These are phyloP conservation scores for Rhynchotus rufescens DNA, from an alignment of 2,797 vertebrate genomes.

Conservation along the genomic window DNA sequence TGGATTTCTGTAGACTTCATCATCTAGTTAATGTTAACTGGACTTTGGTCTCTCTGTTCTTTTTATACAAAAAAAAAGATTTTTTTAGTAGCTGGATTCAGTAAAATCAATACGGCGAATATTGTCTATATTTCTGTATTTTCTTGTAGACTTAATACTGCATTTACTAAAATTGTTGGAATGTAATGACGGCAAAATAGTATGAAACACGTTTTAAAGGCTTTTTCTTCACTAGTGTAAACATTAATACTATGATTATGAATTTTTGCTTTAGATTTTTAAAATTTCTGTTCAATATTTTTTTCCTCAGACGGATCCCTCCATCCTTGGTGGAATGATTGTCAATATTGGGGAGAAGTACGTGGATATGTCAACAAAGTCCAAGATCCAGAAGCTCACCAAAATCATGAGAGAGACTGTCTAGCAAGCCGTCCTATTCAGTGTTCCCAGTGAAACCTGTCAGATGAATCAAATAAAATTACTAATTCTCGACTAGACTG, in stretches of 20 bases:
- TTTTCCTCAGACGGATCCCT: slow-evolving; percentile 84
- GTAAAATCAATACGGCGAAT: background rate
- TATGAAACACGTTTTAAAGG: background rate
- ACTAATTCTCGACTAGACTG: background rate
- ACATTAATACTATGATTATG: background rate
- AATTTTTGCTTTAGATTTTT: background rate
- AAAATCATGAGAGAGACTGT: slow-evolving; percentile 86
- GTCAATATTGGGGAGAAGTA: slow-evolving; percentile 94
- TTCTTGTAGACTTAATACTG: background rate
- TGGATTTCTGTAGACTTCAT: background rate
- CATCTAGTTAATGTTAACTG: background rate
- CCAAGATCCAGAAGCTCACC: slow-evolving; percentile 94
- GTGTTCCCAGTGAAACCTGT: background rate
- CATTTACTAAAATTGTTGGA: background rate
- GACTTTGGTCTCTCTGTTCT: background rate
- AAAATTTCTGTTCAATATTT: background rate
- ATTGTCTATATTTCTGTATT: background rate
- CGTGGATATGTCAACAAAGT: slow-evolving; percentile 88
- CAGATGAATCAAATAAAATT: slow-evolving; percentile 74
- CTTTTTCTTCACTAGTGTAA: background rate
- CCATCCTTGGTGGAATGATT: slow-evolving; percentile 96
- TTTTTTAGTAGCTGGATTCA: background rate
- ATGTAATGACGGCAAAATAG: background rate
- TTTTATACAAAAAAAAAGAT: background rate
- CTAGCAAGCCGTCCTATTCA: slow-evolving; percentile 61